Evolutionary conservation across 2,113 vertebrate genomes (phyloP).

Genomic region (Aix galericulata): DNA sequence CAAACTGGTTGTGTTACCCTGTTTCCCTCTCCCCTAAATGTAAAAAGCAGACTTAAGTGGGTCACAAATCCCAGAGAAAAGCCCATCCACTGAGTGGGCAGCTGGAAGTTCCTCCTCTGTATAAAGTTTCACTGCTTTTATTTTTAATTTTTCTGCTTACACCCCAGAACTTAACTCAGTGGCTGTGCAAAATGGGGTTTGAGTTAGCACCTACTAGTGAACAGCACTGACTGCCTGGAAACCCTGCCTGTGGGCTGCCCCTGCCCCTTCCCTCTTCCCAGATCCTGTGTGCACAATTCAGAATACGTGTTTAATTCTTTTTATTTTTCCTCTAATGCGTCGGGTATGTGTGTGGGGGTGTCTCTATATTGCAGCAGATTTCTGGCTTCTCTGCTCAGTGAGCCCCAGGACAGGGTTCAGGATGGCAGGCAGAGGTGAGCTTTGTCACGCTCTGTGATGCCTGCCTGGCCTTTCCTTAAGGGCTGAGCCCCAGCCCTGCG

Average conservation of each 20-base stretch:
- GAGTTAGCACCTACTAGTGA: not conserved
- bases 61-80: slow-evolving; percentile 25
- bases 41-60: slow-evolving; percentile 1
- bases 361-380: not conserved
- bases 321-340: not conserved
- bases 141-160: slow-evolving; percentile 26
- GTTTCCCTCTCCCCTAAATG: slow-evolving; percentile 13
- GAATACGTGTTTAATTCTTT: not conserved
- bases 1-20: not conserved
- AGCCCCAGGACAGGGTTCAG: not conserved
- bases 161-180: slow-evolving; percentile 63
- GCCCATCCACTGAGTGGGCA: not conserved
- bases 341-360: fast-evolving
- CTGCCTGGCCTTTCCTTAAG: not conserved
- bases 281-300: not conserved
- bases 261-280: not conserved
- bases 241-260: not conserved
- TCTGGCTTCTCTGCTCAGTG: slow-evolving; percentile 4
- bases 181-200: slow-evolving; percentile 17
- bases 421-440: slow-evolving; percentile 1
- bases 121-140: slow-evolving; percentile 14
- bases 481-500: not conserved
- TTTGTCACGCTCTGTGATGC: not conserved
- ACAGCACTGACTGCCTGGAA: slow-evolving; percentile 32
- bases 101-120: not conserved